A percentile compares a stretch with the other conserved stretches of the same genome.
These are phyloP conservation scores for Euleptes europaea DNA, from an alignment of 2,113 vertebrate genomes.

Conservation along the genomic window DNA sequence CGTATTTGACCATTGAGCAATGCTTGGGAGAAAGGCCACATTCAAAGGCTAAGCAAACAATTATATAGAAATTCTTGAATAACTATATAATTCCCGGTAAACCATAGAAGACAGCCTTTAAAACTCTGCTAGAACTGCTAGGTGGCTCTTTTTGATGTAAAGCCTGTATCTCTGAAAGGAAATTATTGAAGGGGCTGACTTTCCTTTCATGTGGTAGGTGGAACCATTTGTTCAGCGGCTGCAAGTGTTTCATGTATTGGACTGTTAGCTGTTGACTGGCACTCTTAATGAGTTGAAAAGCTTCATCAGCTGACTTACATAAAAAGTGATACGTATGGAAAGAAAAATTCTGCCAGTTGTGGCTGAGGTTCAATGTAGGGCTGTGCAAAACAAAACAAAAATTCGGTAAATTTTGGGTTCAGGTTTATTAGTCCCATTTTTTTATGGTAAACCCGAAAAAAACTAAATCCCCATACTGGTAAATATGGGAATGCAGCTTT, in stretches of 20 bases:
- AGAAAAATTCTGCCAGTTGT: constrained; percentile 41
- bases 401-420: too few relatives aligned
- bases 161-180: constrained; percentile 71
- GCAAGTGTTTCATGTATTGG: constrained; percentile 54
- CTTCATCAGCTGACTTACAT: constrained; percentile 72
- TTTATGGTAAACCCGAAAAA: too few relatives aligned
- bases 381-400: too few relatives aligned
- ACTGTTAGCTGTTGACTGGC: constrained; percentile 60
- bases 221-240: constrained; percentile 66
- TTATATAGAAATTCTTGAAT: constrained; percentile 60
- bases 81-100: constrained; percentile 55
- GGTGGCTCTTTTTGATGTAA: constrained; percentile 70
- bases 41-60: constrained; percentile 46
- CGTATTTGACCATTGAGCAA: not conserved
- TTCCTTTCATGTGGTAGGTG: constrained; percentile 64
- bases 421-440: too few relatives aligned
- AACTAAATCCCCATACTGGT: too few relatives aligned
- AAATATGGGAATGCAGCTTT: too few relatives aligned
- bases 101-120: constrained; percentile 57
- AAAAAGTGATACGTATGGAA: constrained; percentile 47
- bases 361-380: constrained; percentile 16
- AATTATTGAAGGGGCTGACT: constrained; percentile 64
- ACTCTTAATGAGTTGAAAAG: constrained; percentile 64
- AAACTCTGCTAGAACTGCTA: constrained; percentile 55
- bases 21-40: not conserved